Evolutionary conservation across 2,113 vertebrate genomes (phyloP), one percentile per base, ranked within the genome.

Genomic region (Antennarius striatus): DNA sequence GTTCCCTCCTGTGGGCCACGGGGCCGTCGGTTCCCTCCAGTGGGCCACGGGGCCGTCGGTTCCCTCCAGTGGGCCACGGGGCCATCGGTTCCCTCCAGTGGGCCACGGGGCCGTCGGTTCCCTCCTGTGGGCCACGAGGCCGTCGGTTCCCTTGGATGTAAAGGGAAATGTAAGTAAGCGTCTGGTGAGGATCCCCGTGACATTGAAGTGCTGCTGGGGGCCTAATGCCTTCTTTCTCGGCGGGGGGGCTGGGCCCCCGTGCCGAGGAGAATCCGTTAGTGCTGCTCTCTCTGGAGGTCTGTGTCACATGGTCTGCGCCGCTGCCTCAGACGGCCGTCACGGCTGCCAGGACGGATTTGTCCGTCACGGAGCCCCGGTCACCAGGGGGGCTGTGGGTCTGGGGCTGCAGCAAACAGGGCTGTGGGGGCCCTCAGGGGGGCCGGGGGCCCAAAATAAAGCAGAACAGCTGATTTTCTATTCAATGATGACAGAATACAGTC

Each of bases 221-320:
- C 70, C 50, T 13, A 28, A 16, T 50, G 75, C 78, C 73, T 79
- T 71, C 65, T 57, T 70, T 69, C 1, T 61, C 16, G 3, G 60
- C 28, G 57, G 28, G 49, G 64, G 14, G 1, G 48, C 51, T 36
- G 79, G 78, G 61, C 68, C 79, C 69, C 75, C 79, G 73, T 62
- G 50, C 68, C 32, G 63, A 15, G 48, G 73, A 77, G 76, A 77
- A 85, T 82, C 75, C 75, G 71, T 82, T 79, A 79, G 73, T 10
- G n/a, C 40, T 68, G 75, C 61, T 68, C 79, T 81, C 51, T 77
- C 70, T 71, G 76, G 76, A 77, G 79, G 73, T 63, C 68, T 85
- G 77, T 76, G 82, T 81, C 82, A 76, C 79, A 67, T 66, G 54
- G 77, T 54, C 67, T 45, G 59, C 65, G 74, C 68, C 30, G 68